These are phyloP conservation scores for Molothrus aeneus DNA, from an alignment of 2,797 vertebrate genomes.

Conservation along the genomic window DNA sequence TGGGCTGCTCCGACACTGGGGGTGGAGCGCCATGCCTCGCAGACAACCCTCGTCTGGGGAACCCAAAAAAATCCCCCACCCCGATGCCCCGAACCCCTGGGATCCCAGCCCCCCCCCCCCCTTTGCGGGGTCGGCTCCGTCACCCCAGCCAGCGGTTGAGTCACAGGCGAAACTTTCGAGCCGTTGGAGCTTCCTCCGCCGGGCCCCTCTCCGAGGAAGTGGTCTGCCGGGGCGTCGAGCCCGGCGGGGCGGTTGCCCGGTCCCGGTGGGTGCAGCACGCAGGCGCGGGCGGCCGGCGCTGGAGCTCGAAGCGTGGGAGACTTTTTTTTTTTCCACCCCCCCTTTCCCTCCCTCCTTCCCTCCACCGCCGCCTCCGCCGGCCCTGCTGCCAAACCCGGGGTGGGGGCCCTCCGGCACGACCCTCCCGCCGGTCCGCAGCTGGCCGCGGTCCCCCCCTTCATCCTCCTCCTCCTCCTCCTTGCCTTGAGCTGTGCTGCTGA, in stretches of 20 bases:
- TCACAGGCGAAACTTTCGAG: conserved; percentile 65
- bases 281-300: not conserved
- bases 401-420: not conserved
- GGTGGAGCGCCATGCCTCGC: conserved; percentile 36
- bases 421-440: conserved; percentile 18
- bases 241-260: conserved; percentile 49
- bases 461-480: conserved; percentile 22
- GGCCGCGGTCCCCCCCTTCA: not conserved
- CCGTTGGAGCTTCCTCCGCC: conserved; percentile 62
- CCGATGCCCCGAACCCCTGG: not conserved
- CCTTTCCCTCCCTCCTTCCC: not conserved
- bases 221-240: conserved; percentile 57
- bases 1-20: conserved; percentile 52
- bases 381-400: not conserved
- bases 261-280: conserved; percentile 23
- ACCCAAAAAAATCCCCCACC: not conserved
- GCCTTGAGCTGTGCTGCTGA: conserved; percentile 67
- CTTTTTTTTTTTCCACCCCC: not conserved
- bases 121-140: not conserved
- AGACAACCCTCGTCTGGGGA: conserved; percentile 38
- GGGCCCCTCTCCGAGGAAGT: conserved; percentile 53
- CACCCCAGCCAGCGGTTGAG: conserved; percentile 53
- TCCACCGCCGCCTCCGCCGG: not conserved
- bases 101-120: not conserved
- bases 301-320: conserved; percentile 47